Percentiles rank a stretch among this genome's conserved stretches.
phyloP scores from a whole-genome alignment of 1,140 invertebrate genomes.

The Anagrus nilaparvatae region DNA sequence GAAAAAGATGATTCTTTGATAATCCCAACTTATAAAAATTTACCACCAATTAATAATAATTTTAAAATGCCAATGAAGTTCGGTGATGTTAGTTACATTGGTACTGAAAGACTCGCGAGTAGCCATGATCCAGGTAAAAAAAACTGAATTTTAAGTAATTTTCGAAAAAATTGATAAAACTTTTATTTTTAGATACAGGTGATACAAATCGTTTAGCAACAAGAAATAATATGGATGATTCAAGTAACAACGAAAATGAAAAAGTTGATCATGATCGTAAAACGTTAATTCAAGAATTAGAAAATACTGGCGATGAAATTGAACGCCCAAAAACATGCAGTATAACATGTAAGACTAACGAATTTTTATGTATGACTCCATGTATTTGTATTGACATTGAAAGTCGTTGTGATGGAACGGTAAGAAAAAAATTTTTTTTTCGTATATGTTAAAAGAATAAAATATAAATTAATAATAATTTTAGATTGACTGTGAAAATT shows the following conservation, averaged over 20 bases:
- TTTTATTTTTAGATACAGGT: no score
- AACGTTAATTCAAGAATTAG: slow-evolving; percentile 26
- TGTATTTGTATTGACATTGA: slow-evolving; percentile 49
- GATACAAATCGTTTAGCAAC: slow-evolving; percentile 6
- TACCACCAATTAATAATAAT: no score
- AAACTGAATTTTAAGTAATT: background rate
- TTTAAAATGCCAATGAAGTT: no score
- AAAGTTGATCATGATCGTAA: slow-evolving; percentile 22
- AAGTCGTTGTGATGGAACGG: slow-evolving; percentile 28
- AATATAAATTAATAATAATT: background rate
- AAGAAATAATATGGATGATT: slow-evolving; percentile 16
- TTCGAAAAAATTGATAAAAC: slow-evolving; percentile 4
- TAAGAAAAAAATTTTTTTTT: slow-evolving; percentile 18
- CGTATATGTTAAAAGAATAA: background rate
- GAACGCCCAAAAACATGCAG: slow-evolving; percentile 32
- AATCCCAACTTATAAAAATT: no score
- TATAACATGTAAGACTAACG: slow-evolving; percentile 35
- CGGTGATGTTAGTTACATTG: no score
- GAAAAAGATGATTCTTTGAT: no score
- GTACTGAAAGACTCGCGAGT: no score
- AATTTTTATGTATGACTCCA: slow-evolving; percentile 46
- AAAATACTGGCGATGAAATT: slow-evolving; percentile 27
- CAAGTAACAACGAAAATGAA: slow-evolving; percentile 17
- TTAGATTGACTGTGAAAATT: slow-evolving; percentile 51
- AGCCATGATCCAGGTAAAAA: no score